Base-by-base conservation (phyloP, 92 coral and sea anemone species). In the Epizoanthus ramosus region DNA sequence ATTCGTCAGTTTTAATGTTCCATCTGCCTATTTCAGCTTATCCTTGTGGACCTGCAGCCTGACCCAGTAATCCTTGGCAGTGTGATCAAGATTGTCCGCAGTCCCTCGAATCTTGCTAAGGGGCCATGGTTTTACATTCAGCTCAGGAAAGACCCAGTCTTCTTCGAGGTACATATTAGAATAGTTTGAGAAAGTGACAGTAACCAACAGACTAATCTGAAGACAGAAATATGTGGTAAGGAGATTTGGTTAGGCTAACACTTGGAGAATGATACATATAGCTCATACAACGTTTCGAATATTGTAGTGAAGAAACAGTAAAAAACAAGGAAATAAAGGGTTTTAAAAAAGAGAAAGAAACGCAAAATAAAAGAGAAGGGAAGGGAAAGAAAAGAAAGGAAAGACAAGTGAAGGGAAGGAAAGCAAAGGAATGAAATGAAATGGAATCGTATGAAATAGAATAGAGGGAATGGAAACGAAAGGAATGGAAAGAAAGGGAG, bases 91-190 rank as follows among this genome's bases (percentile, higher is more conserved):
- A 85, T 96, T 43, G 92, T 79, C 7, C 97, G 98, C 23, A 92
- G 97, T 74, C 98, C 99, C 2, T 53, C 90, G 5, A 80, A 94
- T 41, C 83, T 68, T 9, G 71, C 74, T 3, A 7, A 79, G 28
- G 99, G 99, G 7, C 99, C 99, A 17, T 92, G 89, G 88, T 96
- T 96, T 83, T 96, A 85, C 77, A 73, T 93, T 45, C 87, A 94
- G 45, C 92, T 83, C 72, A 88, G 91, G 77, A 89, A 90, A 69
- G 52, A 67, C 57, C 99, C 99, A 3, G 47, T 92, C 76, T 96
- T 85, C 75, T 73, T 93, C 80, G 90, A 94, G 74, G 99, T 94
- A 86, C 45, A 87, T 74, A 17, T 64, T 8, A 22, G 13, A 16
- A 24, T 14, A 10, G 39, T 13, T 33, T 28, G n/a, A 19, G 41